These are phyloP conservation scores for Lagothrix lagotricha DNA, from an alignment of 2,797 vertebrate species.

Conservation along the genomic window DNA sequence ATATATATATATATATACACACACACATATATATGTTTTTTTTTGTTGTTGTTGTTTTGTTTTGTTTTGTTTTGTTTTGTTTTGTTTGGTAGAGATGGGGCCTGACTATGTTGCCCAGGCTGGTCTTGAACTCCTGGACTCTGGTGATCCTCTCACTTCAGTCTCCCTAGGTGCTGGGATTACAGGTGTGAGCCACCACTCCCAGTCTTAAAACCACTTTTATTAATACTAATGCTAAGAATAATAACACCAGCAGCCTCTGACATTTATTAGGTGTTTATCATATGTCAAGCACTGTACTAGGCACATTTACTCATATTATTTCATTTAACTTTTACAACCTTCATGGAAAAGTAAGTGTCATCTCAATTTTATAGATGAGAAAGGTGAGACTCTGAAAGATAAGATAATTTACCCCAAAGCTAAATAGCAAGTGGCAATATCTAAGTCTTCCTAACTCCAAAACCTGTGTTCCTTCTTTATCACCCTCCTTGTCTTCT, in stretches of 20 bases:
- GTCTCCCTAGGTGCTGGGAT: too few relatives aligned
- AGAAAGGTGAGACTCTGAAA: neutral
- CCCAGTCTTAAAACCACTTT: neutral
- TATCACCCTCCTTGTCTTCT: neutral
- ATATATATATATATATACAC: too few relatives aligned
- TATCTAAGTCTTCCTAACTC: neutral
- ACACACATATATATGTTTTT: too few relatives aligned
- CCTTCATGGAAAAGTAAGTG: neutral
- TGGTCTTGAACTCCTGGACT: too few relatives aligned
- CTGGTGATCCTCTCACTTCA: too few relatives aligned
- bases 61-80: too few relatives aligned
- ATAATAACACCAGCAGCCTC: neutral
- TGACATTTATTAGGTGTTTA: neutral
- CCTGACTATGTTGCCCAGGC: too few relatives aligned
- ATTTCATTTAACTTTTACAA: neutral
- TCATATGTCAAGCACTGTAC: accelerated
- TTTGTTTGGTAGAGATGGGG: too few relatives aligned
- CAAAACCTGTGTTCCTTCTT: neutral
- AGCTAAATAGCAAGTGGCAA: neutral
- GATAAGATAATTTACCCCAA: neutral
- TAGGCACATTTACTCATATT: neutral
- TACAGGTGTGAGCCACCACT: too few relatives aligned
- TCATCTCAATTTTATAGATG: neutral
- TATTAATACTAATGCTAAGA: neutral
- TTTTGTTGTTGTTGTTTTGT: too few relatives aligned